Evolutionary conservation across 2,888 invertebrate species (phyloP), one percentile per base, ranked within the genome.

Genomic region (Dolichomitus sp.): DNA sequence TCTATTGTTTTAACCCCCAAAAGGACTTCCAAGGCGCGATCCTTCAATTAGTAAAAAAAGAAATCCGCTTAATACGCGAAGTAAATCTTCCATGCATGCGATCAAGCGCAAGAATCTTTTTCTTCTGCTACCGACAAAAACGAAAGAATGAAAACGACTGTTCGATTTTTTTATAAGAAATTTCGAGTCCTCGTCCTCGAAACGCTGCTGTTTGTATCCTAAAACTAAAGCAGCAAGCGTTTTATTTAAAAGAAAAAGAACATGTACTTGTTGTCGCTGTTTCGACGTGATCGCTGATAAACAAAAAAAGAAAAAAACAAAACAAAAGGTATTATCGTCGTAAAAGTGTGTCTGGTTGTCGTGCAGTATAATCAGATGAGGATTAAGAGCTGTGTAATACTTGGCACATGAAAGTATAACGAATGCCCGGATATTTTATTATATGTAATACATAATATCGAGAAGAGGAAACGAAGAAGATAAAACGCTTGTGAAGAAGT

Each of bases 391-490:
- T 30, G 61, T 61, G 40, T 27, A 63, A 75, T 70, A 69, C 52
- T 74, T 68, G 65, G 65, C 75, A 85, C 72, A 86, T 85, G 87
- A 90, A 89, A 88, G 88, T 88, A 89, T 87, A 87, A 78, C 65
- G 80, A 86, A 84, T 84, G 76, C 85, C 83, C 79, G 73, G 87
- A 86, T 86, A 87, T 87, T 85, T 87, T 87, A 86, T 74, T 85
- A 86, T 86, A 73, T 84, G 70, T 87, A 81, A 79, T n/a, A n/a
- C 83, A 85, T 69, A 83, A 85, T 83, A 73, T 84, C 81, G 84
- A 82, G 80, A 78, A 61, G 83, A 73, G 74, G 83, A 48, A 17
- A 17, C 2, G 7, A 7, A 7, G 14, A 57, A 1, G 5, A 57
- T 40, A 30, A 30, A 6, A 59, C 3, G 17, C 27, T 54, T 54